Evolutionary conservation across 2,113 vertebrate genomes (phyloP), one percentile per base, ranked within the genome.

Genomic region (Sturnira hondurensis): DNA sequence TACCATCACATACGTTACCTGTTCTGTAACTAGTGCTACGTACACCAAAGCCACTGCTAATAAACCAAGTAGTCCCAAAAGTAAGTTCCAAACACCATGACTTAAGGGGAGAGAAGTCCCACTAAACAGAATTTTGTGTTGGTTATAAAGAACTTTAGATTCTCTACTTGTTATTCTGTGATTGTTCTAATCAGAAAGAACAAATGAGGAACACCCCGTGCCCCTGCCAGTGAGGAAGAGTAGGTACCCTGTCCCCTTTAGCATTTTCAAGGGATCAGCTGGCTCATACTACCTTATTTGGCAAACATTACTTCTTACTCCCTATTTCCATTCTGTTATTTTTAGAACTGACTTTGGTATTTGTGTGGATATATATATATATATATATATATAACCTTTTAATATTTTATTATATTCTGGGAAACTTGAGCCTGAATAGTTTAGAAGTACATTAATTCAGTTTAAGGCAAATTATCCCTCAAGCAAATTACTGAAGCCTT

Each of bases 361-460:
- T 96, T 89, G 41, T 97, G 84, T 86, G 93, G 85, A 90, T 9
- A 77, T 28, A 15, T 11, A 31, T 36, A 22, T 71, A 56, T 33
- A 43, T 45, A 41, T 58, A 41, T 10, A 54, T 3, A 71, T 54
- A n/a, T 91, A 91, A 96, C 89, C 81, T 58, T 58, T 58, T 58
- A 58, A 26, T 58, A 58, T 97, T 98, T 98, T 86, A 95, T 78
- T 90, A 90, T 68, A 91, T 97, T 95, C 83, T 97, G 95, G 96
- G 97, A 98, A 97, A 96, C 78, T 97, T 97, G 86, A 97, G 78
- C 71, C 73, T 97, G 96, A 97, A 95, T 97, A 91, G 67, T 86
- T 97, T 11, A 31, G 88, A 97, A 94, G 73, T 93, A 86, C 3
- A 19, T 93, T 96, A 87, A 94, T 96, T 56, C 89, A 94, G 85